Evolutionary conservation across 2,888 invertebrate genomes (phyloP).

Genomic region (Sphinx pinastri): DNA sequence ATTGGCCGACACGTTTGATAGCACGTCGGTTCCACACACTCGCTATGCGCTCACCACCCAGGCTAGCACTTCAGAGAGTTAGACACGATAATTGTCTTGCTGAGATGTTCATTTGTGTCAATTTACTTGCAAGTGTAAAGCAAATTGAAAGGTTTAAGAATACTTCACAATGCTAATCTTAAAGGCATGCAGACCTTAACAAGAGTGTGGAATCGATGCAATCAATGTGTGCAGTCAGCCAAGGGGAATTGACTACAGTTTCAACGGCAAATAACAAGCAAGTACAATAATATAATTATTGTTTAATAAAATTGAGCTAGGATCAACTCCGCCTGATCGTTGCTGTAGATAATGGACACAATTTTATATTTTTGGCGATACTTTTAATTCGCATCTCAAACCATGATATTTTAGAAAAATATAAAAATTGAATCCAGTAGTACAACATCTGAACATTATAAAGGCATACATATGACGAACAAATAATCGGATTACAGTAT

Average conservation of each 20-base stretch:
- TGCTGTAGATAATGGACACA: conserved; percentile 9
- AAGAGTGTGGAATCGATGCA: conserved; percentile 6
- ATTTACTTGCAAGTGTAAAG: neutral
- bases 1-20: conserved; percentile 30
- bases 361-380: neutral
- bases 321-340: conserved; percentile 56
- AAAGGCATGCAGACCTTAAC: neutral
- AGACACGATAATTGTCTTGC: too few species aligned
- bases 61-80: too few species aligned
- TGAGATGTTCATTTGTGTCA: too few species aligned
- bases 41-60: neutral
- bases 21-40: conserved; percentile 27
- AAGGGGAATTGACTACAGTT: conserved; percentile 50
- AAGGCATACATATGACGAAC: neutral
- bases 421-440: conserved; percentile 2
- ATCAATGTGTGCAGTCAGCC: conserved; percentile 36
- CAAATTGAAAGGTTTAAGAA: neutral
- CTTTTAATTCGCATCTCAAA: neutral
- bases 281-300: conserved; percentile 67
- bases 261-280: conserved; percentile 73
- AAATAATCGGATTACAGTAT: neutral
- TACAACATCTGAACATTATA: conserved; percentile 7
- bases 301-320: conserved; percentile 82
- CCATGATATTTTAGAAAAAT: neutral
- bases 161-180: neutral